These are phyloP conservation scores for Rhynchomys soricoides DNA, from an alignment of 2,113 vertebrate species.

Conservation along the genomic window DNA sequence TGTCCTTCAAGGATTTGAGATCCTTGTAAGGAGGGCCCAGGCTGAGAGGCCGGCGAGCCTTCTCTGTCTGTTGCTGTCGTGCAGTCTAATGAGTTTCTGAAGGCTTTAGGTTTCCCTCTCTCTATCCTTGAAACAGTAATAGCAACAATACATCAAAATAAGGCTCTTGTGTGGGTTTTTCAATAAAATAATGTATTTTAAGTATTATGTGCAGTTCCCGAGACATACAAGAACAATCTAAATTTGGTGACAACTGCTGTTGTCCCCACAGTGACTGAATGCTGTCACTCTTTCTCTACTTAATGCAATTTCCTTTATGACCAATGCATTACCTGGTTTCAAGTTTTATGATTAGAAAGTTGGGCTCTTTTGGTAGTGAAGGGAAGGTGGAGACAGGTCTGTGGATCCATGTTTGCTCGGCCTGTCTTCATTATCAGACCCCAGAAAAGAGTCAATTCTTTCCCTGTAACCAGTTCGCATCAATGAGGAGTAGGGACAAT, in stretches of 20 bases:
- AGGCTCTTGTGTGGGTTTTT: neutral
- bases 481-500: neutral
- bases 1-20: neutral
- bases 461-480: neutral
- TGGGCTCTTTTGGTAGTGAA: neutral
- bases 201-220: neutral
- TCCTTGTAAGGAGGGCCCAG: neutral
- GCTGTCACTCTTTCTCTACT: neutral
- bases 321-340: neutral
- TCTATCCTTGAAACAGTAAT: neutral
- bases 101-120: neutral
- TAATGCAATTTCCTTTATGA: constrained; percentile 2
- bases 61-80: neutral
- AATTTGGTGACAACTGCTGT: neutral
- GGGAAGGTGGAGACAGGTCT: neutral
- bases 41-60: neutral
- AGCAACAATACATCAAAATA: neutral
- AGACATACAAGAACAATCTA: neutral
- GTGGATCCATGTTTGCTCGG: neutral
- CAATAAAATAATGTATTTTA: constrained; percentile 27
- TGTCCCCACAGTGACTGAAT: neutral
- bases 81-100: neutral
- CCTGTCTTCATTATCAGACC: neutral
- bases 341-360: constrained; percentile 14
- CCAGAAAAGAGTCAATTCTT: neutral